phyloP scores from a whole-genome alignment of 2,888 invertebrate genomes.

The Mesorhabditis belari region DNA sequence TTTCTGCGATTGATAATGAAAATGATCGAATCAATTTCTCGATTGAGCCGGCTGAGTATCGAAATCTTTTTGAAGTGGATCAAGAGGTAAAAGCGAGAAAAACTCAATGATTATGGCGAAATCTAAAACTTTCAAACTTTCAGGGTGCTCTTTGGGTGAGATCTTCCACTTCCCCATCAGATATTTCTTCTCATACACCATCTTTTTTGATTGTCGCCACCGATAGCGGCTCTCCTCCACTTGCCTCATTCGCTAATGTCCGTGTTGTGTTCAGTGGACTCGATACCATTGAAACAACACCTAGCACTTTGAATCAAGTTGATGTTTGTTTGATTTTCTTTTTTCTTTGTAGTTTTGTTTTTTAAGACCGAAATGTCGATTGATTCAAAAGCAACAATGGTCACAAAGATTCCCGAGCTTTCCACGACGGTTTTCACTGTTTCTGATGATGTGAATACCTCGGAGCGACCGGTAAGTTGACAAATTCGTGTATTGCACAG shows the following conservation, averaged over 20 bases:
- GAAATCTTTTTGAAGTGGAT: slow-evolving; percentile 34
- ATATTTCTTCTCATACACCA: not conserved
- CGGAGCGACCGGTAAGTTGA: not conserved
- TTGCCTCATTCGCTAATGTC: slow-evolving; percentile 24
- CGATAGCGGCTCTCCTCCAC: slow-evolving; percentile 21
- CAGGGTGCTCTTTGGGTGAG: not conserved
- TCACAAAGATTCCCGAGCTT: not conserved
- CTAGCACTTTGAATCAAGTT: not conserved
- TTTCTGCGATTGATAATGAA: slow-evolving; percentile 20
- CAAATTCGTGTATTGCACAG: no score
- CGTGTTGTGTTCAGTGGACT: slow-evolving; percentile 6
- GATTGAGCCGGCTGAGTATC: slow-evolving; percentile 37
- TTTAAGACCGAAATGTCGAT: no score
- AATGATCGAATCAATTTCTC: slow-evolving; percentile 14
- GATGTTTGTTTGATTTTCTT: no score
- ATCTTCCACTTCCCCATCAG: not conserved
- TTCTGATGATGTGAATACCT: not conserved
- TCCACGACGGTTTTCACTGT: not conserved
- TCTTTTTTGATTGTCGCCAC: slow-evolving; percentile 25
- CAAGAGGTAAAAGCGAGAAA: slow-evolving; percentile 11
- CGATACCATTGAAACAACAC: not conserved
- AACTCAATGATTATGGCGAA: not conserved
- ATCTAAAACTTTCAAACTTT: not conserved
- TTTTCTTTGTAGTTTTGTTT: no score
- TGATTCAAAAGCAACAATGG: no score